Evolutionary conservation across 2,888 invertebrate species (phyloP).

Genomic region (Cerastis leucographa): DNA sequence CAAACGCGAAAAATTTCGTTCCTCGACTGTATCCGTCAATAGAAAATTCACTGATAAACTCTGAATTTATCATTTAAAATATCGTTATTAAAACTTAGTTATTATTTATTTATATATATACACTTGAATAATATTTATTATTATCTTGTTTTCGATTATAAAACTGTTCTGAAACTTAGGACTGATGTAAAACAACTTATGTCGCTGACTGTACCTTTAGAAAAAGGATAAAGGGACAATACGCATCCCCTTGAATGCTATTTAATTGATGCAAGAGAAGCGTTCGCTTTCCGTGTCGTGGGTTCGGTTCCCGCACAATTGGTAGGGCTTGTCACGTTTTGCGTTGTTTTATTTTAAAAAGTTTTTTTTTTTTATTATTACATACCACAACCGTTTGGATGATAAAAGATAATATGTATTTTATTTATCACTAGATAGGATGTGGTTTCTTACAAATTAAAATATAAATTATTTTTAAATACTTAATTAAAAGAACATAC

Average conservation of each 20-base stretch:
- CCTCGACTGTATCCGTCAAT: neutral
- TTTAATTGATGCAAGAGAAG: slow-evolving; percentile 22
- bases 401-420: neutral
- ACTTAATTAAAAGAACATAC: no score
- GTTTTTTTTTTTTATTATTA: neutral
- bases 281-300: neutral
- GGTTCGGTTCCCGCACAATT: neutral
- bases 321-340: neutral
- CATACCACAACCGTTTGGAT: slow-evolving; percentile 32
- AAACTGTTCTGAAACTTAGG: neutral
- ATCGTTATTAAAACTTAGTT: neutral
- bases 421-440: slow-evolving; percentile 9
- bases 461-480: neutral
- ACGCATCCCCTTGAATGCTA: neutral
- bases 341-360: neutral
- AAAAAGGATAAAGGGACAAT: neutral
- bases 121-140: neutral
- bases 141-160: neutral
- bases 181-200: neutral
- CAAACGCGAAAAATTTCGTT: no score
- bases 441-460: slow-evolving; percentile 13
- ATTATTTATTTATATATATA: neutral
- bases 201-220: neutral
- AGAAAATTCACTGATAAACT: neutral
- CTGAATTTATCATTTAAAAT: neutral